Conservation (phyloP, 2,113 vertebrate species). For the Fulica atra region DNA sequence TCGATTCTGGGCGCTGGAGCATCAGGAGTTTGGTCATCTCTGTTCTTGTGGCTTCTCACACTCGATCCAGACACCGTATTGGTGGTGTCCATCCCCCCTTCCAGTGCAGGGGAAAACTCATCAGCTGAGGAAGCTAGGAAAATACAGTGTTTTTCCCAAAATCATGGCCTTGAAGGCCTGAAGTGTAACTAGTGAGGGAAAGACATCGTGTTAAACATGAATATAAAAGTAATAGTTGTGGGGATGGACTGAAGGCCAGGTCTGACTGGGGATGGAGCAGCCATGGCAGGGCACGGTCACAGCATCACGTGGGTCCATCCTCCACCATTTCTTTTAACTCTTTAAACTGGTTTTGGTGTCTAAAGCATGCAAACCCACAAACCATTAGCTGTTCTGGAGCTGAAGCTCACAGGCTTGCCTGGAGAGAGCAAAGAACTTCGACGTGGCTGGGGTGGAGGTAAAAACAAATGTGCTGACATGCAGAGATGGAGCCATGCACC, state of each 20-base stretch:
- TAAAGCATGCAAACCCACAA: fast-evolving
- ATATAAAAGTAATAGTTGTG: neutral
- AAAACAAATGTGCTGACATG: fast-evolving
- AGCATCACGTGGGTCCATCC: fast-evolving
- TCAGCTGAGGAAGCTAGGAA: neutral
- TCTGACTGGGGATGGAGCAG: neutral
- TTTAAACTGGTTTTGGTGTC: neutral
- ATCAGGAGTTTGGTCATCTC: neutral
- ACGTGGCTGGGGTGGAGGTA: neutral
- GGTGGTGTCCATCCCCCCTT: neutral
- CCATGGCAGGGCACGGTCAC: fast-evolving
- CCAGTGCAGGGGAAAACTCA: neutral
- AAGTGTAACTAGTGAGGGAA: neutral
- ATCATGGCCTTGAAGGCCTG: neutral
- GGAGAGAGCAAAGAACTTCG: neutral
- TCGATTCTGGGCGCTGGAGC: neutral
- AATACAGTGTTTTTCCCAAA: neutral
- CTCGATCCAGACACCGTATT: fast-evolving
- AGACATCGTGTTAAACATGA: neutral
- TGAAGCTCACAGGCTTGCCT: neutral
- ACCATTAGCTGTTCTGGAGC: neutral
- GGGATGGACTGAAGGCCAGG: too few relatives aligned
- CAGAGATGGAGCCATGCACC: fast-evolving
- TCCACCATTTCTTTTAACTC: neutral
- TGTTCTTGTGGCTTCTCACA: neutral